A percentile compares a stretch with the other conserved stretches of the same genome.
Evolutionary conservation across 2,888 invertebrate species (phyloP).

Genomic region (Tupiocoris notatus): DNA sequence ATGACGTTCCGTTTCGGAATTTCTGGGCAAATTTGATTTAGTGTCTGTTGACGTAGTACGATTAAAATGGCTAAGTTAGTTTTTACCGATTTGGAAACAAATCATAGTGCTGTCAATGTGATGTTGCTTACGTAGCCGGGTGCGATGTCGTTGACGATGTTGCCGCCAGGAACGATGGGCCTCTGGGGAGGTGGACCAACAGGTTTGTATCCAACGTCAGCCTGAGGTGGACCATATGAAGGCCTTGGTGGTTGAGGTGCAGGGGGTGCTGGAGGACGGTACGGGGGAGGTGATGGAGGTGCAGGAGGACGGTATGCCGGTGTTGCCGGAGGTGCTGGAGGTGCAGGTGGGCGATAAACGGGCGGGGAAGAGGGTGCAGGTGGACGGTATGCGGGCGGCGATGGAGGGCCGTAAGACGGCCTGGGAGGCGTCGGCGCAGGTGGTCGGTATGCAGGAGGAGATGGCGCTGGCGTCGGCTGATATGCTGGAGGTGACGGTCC

Average conservation of each 20-base stretch:
- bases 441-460: constrained; percentile 49
- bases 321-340: constrained; percentile 31
- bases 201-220: not conserved
- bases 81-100: no score
- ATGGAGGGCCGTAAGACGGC: constrained; percentile 47
- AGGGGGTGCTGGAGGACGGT: constrained; percentile 21
- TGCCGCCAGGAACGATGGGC: constrained; percentile 8
- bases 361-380: constrained; percentile 50
- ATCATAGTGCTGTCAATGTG: no score
- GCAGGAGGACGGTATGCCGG: constrained; percentile 13
- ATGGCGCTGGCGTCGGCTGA: constrained; percentile 44
- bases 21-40: no score
- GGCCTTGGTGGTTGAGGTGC: constrained; percentile 11
- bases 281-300: constrained; percentile 16
- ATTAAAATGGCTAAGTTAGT: no score
- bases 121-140: not conserved
- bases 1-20: no score
- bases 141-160: constrained; percentile 13
- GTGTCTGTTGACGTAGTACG: no score
- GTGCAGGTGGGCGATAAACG: constrained; percentile 46
- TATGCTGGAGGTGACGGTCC: constrained; percentile 49
- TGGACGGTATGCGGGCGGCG: constrained; percentile 46
- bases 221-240: constrained; percentile 40
- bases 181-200: not conserved
- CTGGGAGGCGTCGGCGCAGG: constrained; percentile 47